Percentiles rank a stretch among this genome's conserved stretches.
These are phyloP conservation scores for Morpho deidamia DNA, from an alignment of 2,888 invertebrate species.

Conservation along the genomic window DNA sequence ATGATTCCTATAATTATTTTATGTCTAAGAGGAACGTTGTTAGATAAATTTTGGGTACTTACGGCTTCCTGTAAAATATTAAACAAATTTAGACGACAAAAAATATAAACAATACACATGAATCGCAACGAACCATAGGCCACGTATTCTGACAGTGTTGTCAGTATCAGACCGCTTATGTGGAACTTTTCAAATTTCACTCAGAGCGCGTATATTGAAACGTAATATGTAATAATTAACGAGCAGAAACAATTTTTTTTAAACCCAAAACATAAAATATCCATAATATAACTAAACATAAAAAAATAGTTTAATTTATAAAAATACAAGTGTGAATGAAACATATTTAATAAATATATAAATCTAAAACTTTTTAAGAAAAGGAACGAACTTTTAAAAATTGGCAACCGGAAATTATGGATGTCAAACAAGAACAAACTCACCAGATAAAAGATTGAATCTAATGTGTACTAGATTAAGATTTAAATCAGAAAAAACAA, in stretches of 20 bases:
- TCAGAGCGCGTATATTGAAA: constrained; percentile 38
- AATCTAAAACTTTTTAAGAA: not conserved
- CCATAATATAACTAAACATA: not conserved
- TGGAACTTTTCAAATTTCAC: constrained; percentile 68
- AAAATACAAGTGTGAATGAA: too few species aligned
- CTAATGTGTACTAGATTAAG: not conserved
- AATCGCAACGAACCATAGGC: constrained; percentile 61
- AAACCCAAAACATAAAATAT: not conserved
- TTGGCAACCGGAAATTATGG: constrained; percentile 9
- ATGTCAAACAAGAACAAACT: constrained; percentile 1
- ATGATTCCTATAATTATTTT: constrained; percentile 24
- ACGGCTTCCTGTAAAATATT: constrained; percentile 50
- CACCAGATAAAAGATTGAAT: not conserved
- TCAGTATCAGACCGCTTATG: constrained; percentile 64
- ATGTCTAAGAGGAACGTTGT: constrained; percentile 8
- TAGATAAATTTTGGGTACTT: constrained; percentile 42
- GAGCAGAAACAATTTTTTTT: not conserved
- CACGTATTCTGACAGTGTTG: constrained; percentile 73
- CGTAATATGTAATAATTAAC: constrained; percentile 21
- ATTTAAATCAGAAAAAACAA: not conserved
- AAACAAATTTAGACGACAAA: constrained; percentile 55
- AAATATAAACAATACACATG: constrained; percentile 70
- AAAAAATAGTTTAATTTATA: too few species aligned
- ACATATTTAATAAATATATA: too few species aligned
- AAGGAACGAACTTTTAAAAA: constrained; percentile 3